Conservation (phyloP, 2,113 vertebrate species). For the Sander lucioperca region DNA sequence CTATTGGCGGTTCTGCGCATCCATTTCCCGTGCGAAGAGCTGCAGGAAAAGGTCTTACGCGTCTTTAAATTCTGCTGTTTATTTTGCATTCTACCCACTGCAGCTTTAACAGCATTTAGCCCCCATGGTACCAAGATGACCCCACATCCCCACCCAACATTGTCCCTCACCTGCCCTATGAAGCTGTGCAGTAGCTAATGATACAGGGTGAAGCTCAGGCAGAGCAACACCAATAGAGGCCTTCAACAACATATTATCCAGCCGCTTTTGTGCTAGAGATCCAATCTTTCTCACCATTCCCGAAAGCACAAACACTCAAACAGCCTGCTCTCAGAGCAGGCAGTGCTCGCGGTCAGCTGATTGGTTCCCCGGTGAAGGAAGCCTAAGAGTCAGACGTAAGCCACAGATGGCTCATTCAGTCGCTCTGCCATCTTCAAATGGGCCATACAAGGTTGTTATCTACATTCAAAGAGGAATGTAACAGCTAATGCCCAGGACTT, state of each 20-base stretch:
- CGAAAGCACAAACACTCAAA: conserved; percentile 48
- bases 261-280: conserved; percentile 41
- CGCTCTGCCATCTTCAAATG: conserved; percentile 60
- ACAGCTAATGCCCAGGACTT: conserved; percentile 52
- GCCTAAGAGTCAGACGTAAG: conserved; percentile 41
- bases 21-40: too few species aligned
- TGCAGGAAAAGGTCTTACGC: too few species aligned
- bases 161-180: conserved; percentile 8
- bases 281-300: conserved; percentile 32
- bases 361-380: conserved; percentile 61
- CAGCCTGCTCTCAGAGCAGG: conserved; percentile 37
- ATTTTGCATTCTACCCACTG: too few species aligned
- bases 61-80: too few species aligned
- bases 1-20: too few species aligned
- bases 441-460: conserved; percentile 59
- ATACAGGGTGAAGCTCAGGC: conserved; percentile 25
- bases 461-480: conserved; percentile 46
- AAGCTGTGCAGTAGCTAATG: conserved; percentile 33
- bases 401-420: conserved; percentile 60
- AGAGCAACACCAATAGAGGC: conserved; percentile 9
- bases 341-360: conserved; percentile 55
- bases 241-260: conserved; percentile 25
- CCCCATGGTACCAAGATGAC: not conserved
- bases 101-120: not conserved
- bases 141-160: not conserved